These are phyloP conservation scores for Panurus biarmicus DNA, from an alignment of 2,113 vertebrate genomes.

Conservation along the genomic window DNA sequence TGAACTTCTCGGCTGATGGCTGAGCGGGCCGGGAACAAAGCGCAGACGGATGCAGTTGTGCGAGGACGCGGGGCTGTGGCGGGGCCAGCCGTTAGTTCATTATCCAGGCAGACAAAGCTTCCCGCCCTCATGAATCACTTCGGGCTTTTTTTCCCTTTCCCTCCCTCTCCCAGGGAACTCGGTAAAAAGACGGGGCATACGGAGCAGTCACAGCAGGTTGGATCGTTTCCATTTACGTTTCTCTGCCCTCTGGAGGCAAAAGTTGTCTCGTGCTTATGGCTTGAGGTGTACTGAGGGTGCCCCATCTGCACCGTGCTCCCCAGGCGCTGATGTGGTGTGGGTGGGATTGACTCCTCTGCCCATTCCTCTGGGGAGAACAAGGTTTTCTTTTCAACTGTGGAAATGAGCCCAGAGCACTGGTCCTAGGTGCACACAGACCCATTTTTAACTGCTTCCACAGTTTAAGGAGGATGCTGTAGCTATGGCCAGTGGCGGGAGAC, in stretches of 20 bases:
- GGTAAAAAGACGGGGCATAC: not conserved
- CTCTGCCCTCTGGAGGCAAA: conserved; percentile 4
- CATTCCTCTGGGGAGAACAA: not conserved
- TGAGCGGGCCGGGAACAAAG: conserved; percentile 39
- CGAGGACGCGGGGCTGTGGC: conserved; percentile 13
- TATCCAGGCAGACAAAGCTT: conserved; percentile 53
- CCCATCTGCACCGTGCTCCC: not conserved
- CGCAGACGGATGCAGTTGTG: not conserved
- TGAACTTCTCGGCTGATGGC: conserved; percentile 32
- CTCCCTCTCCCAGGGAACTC: not conserved
- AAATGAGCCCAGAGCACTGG: not conserved
- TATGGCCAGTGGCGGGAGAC: not conserved
- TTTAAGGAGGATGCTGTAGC: not conserved
- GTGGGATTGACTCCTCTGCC: not conserved
- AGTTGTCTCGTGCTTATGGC: not conserved
- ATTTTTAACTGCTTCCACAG: not conserved
- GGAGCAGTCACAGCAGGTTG: not conserved
- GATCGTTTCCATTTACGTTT: not conserved
- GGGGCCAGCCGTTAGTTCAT: conserved; percentile 47
- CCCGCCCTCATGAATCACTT: not conserved
- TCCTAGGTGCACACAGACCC: not conserved
- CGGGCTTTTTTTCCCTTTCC: not conserved
- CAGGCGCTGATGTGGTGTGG: not conserved
- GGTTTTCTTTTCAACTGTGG: not conserved
- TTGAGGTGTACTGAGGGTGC: not conserved